Base-by-base conservation (phyloP, 1,140 invertebrate genomes). In the Camponotus floridanus region DNA sequence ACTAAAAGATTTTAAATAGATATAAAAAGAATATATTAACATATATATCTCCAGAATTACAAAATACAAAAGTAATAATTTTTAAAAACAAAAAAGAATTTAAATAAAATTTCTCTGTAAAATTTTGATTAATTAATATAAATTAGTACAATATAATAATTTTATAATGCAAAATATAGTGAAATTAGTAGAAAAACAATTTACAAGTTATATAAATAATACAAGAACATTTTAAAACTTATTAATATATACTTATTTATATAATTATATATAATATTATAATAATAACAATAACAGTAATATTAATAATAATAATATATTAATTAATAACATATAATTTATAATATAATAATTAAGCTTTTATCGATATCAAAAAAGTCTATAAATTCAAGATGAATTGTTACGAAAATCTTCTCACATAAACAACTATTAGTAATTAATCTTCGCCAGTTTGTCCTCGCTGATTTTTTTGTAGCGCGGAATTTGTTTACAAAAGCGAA, bases 401-500 rank as follows among this genome's bases (percentile, higher is more conserved):
- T 39, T n/a, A 11, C 18, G 9, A 61, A 8, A 11, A 39, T 70
- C 36, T 57, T 1, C n/a, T 13, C 21, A 39, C 31, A 6, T 11
- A 11, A 11, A 78, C 2, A 26, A 39, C 26, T 3, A 15, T 31
- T 6, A 13, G 55, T 15, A 9, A 61, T 33, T 39, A 42, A 39
- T 42, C 15, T 18, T 45, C 7, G 21, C 15, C 11, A 26, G 26
- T 45, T 13, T 36, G 39, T 61, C 18, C 18, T 4, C 13, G 26
- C 15, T 36, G 18, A 33, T 61, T 74, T 61, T 74, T 6, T 39
- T 15, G 4, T 33, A 45, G n/a, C 55, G 42, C 39, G 42, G 26
- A 71, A 83, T 85, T 85, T 78, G 48, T 78, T 78, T 76, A 85
- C 42, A 85, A 85, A 85, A 76, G 73, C 9, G 73, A 78, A 67